A percentile compares a stretch with the other conserved stretches of the same genome.
phyloP scores from a whole-genome alignment of 1,140 invertebrate species.

The Heliconius himera region DNA sequence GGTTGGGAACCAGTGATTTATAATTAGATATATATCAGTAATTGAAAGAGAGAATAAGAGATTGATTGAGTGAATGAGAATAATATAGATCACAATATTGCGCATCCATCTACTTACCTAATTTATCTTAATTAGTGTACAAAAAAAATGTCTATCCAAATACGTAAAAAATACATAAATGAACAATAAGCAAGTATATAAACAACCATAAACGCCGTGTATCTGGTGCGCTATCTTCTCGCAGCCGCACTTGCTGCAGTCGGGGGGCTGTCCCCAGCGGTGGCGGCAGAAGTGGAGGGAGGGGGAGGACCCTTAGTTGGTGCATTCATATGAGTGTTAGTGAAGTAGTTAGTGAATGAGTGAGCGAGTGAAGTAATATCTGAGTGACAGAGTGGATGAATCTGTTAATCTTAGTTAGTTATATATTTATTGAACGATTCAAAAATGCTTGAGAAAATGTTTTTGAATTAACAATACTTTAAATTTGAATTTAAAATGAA shows the following conservation, averaged over 20 bases:
- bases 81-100: too few relatives aligned
- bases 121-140: neutral
- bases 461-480: too few relatives aligned
- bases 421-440: too few relatives aligned
- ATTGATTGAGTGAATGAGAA: too few relatives aligned
- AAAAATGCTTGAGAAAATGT: too few relatives aligned
- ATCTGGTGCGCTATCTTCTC: constrained; percentile 66
- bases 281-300: constrained; percentile 60
- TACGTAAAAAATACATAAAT: neutral
- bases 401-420: neutral
- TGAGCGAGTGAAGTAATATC: neutral
- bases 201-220: constrained; percentile 55
- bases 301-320: constrained; percentile 12
- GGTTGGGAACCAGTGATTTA: too few relatives aligned
- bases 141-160: neutral
- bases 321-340: too few relatives aligned
- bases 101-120: too few relatives aligned
- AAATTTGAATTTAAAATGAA: too few relatives aligned
- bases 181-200: neutral
- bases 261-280: constrained; percentile 46
- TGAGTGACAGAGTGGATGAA: neutral
- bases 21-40: too few relatives aligned
- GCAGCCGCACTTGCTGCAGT: constrained; percentile 41
- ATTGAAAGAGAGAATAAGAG: too few relatives aligned
- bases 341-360: neutral